Percentiles rank a stretch among this genome's conserved stretches.
phyloP scores from a whole-genome alignment of 2,888 invertebrate genomes.

The Standfussiana lucernea region DNA sequence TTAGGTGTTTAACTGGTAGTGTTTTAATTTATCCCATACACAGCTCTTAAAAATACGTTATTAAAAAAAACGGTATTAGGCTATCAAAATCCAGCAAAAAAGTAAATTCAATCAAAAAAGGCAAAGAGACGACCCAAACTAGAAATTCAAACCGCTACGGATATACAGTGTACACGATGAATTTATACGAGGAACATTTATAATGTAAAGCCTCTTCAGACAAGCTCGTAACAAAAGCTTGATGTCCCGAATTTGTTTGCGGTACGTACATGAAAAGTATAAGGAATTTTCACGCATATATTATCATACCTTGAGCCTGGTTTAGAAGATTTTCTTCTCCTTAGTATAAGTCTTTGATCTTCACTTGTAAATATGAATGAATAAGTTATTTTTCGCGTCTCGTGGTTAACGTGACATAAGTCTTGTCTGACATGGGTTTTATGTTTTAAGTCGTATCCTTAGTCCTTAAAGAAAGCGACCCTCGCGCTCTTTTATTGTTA shows the following conservation, averaged over 20 bases:
- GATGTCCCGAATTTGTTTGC: constrained; percentile 59
- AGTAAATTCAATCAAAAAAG: neutral
- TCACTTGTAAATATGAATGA: neutral
- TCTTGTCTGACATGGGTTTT: neutral
- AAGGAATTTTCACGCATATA: constrained; percentile 32
- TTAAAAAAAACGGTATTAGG: neutral
- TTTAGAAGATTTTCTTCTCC: constrained; percentile 26
- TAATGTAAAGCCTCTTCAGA: constrained; percentile 46
- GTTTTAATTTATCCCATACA: no score
- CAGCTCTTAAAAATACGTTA: no score
- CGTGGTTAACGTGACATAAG: neutral
- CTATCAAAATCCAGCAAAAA: neutral
- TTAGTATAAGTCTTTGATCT: constrained; percentile 20
- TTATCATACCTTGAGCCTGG: constrained; percentile 14
- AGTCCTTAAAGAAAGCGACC: neutral
- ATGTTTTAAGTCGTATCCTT: neutral
- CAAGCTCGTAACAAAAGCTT: constrained; percentile 52
- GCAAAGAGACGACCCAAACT: neutral
- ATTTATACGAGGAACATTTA: constrained; percentile 60
- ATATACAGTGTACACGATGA: constrained; percentile 36
- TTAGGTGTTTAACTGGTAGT: no score
- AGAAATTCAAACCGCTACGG: constrained; percentile 9
- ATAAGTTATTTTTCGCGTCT: constrained; percentile 1
- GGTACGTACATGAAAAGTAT: constrained; percentile 41
- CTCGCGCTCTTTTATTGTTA: neutral